Conservation (phyloP, 2,797 vertebrate species). For the Sphenodon punctatus region DNA sequence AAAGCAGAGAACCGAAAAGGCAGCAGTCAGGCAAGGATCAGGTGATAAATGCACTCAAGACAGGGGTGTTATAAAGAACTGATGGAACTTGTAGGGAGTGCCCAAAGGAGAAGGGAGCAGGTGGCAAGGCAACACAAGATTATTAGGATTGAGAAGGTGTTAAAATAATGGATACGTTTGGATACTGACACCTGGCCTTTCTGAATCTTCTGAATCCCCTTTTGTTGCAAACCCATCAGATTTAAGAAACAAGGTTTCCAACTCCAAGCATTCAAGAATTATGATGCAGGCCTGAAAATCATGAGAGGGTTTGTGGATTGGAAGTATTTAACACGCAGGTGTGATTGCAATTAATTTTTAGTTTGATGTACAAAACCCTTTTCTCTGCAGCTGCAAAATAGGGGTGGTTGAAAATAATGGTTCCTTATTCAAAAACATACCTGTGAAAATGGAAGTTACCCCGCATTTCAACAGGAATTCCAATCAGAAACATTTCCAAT, state of each 20-base stretch:
- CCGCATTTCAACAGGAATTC: no score
- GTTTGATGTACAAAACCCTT: no score
- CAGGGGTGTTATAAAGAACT: background rate
- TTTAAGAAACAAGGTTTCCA: slow-evolving; percentile 1
- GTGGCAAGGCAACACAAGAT: background rate
- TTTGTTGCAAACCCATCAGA: background rate
- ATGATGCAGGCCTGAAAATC: no score
- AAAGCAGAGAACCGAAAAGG: background rate
- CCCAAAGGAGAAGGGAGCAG: background rate
- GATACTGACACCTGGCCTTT: background rate
- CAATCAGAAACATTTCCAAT: no score
- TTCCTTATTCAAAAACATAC: no score
- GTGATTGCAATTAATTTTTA: no score
- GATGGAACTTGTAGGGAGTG: background rate
- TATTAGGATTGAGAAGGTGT: background rate
- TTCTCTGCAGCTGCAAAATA: no score
- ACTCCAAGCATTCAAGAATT: no score
- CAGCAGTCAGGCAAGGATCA: background rate
- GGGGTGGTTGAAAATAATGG: no score
- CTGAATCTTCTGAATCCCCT: background rate
- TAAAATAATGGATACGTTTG: background rate
- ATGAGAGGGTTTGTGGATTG: no score
- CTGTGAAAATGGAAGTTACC: no score
- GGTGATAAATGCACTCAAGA: background rate
- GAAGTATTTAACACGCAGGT: no score